These are phyloP conservation scores for Phalacrocorax brasilianus DNA, from an alignment of 2,113 vertebrate species.

Conservation along the genomic window DNA sequence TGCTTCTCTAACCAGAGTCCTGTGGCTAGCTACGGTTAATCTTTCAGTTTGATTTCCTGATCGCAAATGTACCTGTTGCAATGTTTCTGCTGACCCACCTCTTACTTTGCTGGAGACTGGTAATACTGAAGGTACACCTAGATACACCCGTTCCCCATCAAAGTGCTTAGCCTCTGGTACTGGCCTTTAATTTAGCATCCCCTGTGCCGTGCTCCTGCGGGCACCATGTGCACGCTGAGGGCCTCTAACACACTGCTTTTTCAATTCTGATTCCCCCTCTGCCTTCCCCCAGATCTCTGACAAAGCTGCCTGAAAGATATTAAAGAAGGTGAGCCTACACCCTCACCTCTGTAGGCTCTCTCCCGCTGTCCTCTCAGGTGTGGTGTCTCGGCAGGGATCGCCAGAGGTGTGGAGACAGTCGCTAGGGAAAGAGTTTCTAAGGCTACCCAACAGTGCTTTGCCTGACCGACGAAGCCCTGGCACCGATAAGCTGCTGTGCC, in stretches of 20 bases:
- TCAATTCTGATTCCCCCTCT: not conserved
- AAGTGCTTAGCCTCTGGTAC: no score
- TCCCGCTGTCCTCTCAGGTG: not conserved
- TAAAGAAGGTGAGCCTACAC: not conserved
- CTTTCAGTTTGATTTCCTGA: not conserved
- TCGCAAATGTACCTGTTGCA: not conserved
- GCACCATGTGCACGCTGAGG: not conserved
- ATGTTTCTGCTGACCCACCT: not conserved
- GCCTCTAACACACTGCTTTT: not conserved
- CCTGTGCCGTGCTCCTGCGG: no score
- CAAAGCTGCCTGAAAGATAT: not conserved
- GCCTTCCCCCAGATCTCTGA: not conserved
- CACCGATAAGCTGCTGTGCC: not conserved
- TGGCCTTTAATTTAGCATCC: no score
- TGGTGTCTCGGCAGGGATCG: not conserved
- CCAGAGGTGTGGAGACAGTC: not conserved
- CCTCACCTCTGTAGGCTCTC: not conserved
- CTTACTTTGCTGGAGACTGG: not conserved
- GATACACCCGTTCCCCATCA: no score
- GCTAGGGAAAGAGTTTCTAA: not conserved
- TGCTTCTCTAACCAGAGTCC: not conserved
- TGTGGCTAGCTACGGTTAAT: not conserved
- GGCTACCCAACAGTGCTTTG: not conserved
- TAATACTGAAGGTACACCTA: not conserved
- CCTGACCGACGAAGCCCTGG: not conserved